Conservation (phyloP, 64 coral and sea anemone genomes). For the Stichodactyla helianthus region DNA sequence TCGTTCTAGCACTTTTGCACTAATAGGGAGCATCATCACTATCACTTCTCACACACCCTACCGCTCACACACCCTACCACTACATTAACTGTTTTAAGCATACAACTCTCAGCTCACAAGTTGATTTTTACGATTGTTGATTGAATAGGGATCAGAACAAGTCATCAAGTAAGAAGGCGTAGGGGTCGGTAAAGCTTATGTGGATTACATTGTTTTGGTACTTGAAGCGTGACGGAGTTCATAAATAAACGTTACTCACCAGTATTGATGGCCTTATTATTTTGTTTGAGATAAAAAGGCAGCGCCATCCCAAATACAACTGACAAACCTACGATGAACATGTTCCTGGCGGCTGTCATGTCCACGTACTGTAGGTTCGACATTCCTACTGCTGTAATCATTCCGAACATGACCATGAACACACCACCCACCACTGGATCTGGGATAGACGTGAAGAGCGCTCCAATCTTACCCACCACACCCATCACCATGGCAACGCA, state of each 20-base stretch:
- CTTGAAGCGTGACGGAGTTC: too few relatives aligned
- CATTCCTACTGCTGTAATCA: conserved; percentile 65
- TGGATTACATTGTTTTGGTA: too few relatives aligned
- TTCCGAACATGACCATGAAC: conserved; percentile 73
- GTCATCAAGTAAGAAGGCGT: too few relatives aligned
- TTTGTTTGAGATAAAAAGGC: conserved; percentile 37
- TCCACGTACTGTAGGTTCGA: conserved; percentile 81
- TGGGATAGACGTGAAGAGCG: conserved; percentile 70
- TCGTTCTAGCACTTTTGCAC: too few relatives aligned
- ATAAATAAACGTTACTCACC: conserved; percentile 15
- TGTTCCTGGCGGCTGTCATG: conserved; percentile 65
- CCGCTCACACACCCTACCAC: too few relatives aligned
- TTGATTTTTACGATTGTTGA: too few relatives aligned
- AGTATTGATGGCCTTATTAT: conserved; percentile 43
- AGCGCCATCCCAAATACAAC: conserved; percentile 61
- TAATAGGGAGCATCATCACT: too few relatives aligned
- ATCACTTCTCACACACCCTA: too few relatives aligned
- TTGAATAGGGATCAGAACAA: too few relatives aligned
- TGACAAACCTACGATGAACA: conserved; percentile 73
- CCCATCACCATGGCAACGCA: conserved; percentile 40
- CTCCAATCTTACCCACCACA: conserved; percentile 66
- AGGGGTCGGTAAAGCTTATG: too few relatives aligned
- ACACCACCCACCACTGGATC: conserved; percentile 78
- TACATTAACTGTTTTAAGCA: too few relatives aligned
- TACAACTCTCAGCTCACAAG: too few relatives aligned